Evolutionary conservation across 2,888 invertebrate genomes (phyloP).

Genomic region (Cistogaster globosa): DNA sequence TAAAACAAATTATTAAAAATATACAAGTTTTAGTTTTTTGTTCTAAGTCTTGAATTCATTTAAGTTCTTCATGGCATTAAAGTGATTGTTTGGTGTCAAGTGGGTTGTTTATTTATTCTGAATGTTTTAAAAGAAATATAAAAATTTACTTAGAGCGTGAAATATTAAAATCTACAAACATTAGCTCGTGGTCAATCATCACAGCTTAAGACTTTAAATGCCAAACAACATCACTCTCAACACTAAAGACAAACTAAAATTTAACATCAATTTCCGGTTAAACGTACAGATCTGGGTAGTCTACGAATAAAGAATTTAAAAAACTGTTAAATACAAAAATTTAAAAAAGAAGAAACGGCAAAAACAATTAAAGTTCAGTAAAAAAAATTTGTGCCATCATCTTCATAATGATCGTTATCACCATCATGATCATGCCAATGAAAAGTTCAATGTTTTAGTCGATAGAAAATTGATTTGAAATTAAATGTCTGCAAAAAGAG

Average conservation of each 20-base stretch:
- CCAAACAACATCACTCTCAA: conserved; percentile 24
- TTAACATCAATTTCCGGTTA: conserved; percentile 65
- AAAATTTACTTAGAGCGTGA: conserved; percentile 66
- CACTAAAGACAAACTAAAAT: conserved; percentile 21
- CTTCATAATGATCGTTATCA: conserved; percentile 9
- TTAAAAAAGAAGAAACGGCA: background rate
- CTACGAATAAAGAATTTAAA: background rate
- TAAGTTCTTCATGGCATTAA: conserved; percentile 4
- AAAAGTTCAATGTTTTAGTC: conserved; percentile 67
- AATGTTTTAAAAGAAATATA: background rate
- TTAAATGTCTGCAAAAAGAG: background rate
- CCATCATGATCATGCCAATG: conserved; percentile 47
- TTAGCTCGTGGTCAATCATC: conserved; percentile 60
- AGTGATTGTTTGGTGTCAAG: conserved; percentile 11
- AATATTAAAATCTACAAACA: conserved; percentile 55
- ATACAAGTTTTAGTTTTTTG: background rate
- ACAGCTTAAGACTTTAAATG: conserved; percentile 23
- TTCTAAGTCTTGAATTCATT: conserved; percentile 45
- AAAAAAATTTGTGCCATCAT: conserved; percentile 55
- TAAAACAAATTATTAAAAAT: background rate
- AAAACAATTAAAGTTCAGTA: conserved; percentile 36
- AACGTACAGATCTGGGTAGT: conserved; percentile 4
- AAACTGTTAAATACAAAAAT: background rate
- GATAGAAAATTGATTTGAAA: conserved; percentile 42
- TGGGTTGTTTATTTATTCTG: background rate